Base-by-base conservation (phyloP, 2,888 invertebrate species). In the Xanthorhoe designata region DNA sequence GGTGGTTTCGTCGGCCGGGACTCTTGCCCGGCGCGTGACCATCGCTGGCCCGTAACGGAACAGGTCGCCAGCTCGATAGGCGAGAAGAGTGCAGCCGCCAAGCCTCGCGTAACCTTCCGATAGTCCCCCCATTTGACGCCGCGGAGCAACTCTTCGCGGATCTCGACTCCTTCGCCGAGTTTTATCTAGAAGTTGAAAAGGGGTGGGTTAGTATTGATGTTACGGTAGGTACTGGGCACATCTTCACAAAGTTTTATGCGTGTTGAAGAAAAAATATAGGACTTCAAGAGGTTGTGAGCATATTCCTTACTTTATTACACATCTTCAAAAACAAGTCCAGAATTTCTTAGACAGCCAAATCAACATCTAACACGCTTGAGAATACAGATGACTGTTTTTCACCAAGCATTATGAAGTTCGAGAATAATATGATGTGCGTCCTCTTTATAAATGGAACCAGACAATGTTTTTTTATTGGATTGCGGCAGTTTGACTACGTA, bases 121-220 rank as follows among this genome's bases (percentile, higher is more conserved):
- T 96, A 96, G 88, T 96, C 96, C 69, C 95, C 96, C 96, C 96
- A 96, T 84, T 96, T 96, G 32, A 96, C 96, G 61, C 95, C 95
- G 64, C 96, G 94, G 67, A 96, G 88, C 81, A 96, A 93, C 81
- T 96, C 96, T 81, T 96, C 96, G 82, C 95, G 95, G 64, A 96
- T 95, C 86, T 96, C 96, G 71, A 96, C 96, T 67, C 96, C 96
- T 79, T 96, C 96, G 54, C 96, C 96, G 77, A 96, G 90, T 85
- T 96, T 96, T 80, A 96, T 95, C 96, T 96, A 89, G 10, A 77
- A 71, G 72, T 45, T 32, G 3, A 60, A 35, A n/a, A 15, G 51
- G 10, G 13, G 7, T 7, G 32, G 32, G 32, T 32, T 32, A 42
- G 9, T 35, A 6, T 9, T 42, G 38, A 13, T 42, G 2, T 42